Percentiles rank a stretch among this genome's conserved stretches.
phyloP scores from a whole-genome alignment of 2,797 vertebrate genomes.

The Fringilla coelebs region DNA sequence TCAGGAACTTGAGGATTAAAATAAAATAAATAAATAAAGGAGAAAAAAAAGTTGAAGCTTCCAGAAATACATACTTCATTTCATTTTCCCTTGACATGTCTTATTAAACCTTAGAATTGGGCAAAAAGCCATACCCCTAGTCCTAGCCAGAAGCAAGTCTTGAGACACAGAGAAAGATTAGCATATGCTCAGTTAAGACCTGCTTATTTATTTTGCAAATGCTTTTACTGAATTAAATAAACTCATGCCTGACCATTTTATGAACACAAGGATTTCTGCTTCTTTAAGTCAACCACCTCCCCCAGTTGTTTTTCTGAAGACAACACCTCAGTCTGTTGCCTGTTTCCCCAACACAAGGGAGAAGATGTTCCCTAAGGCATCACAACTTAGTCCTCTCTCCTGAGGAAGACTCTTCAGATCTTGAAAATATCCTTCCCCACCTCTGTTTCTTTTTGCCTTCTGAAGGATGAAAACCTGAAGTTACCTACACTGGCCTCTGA shows the following conservation, averaged over 20 bases:
- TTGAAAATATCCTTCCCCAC: not conserved
- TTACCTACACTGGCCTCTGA: not conserved
- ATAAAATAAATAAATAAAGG: not conserved
- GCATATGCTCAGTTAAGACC: slow-evolving; percentile 4
- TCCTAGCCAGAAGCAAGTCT: not conserved
- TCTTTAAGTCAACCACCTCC: not conserved
- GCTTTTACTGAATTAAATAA: not conserved
- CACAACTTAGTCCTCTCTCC: not conserved
- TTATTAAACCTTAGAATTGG: not conserved
- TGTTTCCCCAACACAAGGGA: not conserved
- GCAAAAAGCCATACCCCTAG: not conserved
- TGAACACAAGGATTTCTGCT: not conserved
- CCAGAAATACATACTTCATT: not conserved
- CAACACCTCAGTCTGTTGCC: not conserved
- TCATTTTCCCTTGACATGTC: not conserved
- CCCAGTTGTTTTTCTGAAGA: not conserved
- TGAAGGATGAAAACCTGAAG: not conserved
- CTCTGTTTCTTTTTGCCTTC: not conserved
- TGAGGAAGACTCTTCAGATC: not conserved
- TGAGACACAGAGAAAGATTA: not conserved
- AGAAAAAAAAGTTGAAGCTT: not conserved
- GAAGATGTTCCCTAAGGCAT: not conserved
- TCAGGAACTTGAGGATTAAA: not conserved
- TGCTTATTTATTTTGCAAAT: not conserved
- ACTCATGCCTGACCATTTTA: not conserved